Evolutionary conservation across 1,140 invertebrate genomes (phyloP).

Genomic region (Pogonognathellus flavescens): DNA sequence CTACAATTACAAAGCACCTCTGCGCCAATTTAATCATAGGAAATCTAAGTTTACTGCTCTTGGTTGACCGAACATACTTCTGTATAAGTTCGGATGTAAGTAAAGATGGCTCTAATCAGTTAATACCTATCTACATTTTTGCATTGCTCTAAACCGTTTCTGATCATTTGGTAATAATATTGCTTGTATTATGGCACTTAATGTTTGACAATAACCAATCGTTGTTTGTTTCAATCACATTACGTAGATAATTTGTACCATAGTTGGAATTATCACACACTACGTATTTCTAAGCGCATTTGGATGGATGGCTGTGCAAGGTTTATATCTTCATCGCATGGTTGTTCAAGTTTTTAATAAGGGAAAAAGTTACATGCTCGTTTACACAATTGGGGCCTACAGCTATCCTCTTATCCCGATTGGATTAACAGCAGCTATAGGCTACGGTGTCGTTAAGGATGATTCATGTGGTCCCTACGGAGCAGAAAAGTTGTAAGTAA

Average conservation of each 20-base stretch:
- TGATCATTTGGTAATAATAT: no score
- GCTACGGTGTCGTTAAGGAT: constrained; percentile 17
- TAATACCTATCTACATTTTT: no score
- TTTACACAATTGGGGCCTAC: constrained; percentile 71
- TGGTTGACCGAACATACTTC: constrained; percentile 73
- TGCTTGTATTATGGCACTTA: no score
- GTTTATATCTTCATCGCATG: constrained; percentile 72
- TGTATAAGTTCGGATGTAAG: constrained; percentile 31
- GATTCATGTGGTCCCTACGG: constrained; percentile 66
- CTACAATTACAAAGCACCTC: constrained; percentile 75
- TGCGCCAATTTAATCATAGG: constrained; percentile 74
- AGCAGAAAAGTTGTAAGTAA: constrained; percentile 64
- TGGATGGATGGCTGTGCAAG: constrained; percentile 75
- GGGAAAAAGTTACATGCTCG: constrained; percentile 56
- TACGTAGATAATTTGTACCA: constrained; percentile 70
- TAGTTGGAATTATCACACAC: constrained; percentile 75
- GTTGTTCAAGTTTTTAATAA: constrained; percentile 69
- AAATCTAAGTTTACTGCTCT: constrained; percentile 74
- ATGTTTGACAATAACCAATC: no score
- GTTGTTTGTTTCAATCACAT: no score
- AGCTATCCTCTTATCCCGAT: constrained; percentile 71
- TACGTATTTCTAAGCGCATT: constrained; percentile 76
- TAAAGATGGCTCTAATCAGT: neutral
- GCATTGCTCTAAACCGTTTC: no score
- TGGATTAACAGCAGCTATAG: constrained; percentile 68